Evolutionary conservation across 2,113 vertebrate species (phyloP).

Genomic region (Hyla sarda): DNA sequence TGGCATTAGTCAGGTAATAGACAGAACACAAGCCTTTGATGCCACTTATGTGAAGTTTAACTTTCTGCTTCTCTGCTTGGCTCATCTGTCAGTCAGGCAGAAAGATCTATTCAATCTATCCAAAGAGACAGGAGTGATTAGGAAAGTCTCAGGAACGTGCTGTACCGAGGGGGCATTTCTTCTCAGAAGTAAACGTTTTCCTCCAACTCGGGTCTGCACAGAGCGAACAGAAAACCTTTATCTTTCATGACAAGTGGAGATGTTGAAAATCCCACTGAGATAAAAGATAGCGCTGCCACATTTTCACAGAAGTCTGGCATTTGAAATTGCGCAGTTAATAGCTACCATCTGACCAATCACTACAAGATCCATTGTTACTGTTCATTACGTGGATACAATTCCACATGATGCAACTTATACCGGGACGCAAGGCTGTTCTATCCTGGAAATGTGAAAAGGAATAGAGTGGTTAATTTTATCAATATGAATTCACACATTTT

Average conservation of each 20-base stretch:
- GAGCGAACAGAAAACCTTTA: conserved; percentile 18
- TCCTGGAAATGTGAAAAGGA: neutral
- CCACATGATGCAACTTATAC: neutral
- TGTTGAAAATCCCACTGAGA: conserved; percentile 37
- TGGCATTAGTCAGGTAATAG: neutral
- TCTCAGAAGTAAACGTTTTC: conserved; percentile 21
- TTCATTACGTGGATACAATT: conserved; percentile 7
- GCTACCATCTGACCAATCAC: conserved; percentile 35
- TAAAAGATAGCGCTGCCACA: conserved; percentile 18
- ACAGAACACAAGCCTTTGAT: neutral
- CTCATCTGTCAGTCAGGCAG: conserved; percentile 12
- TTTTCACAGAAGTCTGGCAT: conserved; percentile 42
- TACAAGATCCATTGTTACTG: conserved; percentile 16
- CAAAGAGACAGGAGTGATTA: conserved; percentile 1
- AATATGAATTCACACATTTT: neutral
- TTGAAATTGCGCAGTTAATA: conserved; percentile 36
- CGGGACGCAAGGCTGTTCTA: neutral
- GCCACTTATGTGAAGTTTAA: neutral
- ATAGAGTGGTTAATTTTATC: neutral
- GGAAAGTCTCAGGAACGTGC: neutral
- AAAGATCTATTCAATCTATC: neutral
- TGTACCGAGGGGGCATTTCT: conserved; percentile 16
- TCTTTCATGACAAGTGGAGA: conserved; percentile 38
- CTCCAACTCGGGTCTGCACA: conserved; percentile 19
- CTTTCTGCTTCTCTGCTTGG: neutral